Evolutionary conservation across 2,113 vertebrate species (phyloP).

Genomic region (Ceratotherium simum): DNA sequence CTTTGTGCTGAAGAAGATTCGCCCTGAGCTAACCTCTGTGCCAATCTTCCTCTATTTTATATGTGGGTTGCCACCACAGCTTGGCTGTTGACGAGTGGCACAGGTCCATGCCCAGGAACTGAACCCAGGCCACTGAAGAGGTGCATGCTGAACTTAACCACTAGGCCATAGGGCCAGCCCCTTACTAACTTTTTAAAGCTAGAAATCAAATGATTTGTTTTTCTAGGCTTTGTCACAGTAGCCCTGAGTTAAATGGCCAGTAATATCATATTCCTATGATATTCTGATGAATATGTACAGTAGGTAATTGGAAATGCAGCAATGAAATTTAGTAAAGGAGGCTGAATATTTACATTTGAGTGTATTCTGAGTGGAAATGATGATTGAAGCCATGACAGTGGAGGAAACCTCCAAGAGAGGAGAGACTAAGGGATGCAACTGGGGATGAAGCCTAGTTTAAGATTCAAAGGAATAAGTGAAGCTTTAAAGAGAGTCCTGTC

Average conservation of each 20-base stretch:
- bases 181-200: neutral
- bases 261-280: neutral
- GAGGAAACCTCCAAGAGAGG: neutral
- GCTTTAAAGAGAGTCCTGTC: neutral
- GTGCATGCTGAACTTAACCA: too few relatives aligned
- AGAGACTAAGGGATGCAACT: neutral
- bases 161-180: too few relatives aligned
- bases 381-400: neutral
- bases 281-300: neutral
- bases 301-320: neutral
- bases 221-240: neutral
- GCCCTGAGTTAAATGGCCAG: neutral
- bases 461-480: neutral
- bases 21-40: too few relatives aligned
- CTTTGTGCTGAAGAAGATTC: too few relatives aligned
- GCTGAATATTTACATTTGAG: neutral
- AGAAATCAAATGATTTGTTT: neutral
- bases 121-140: too few relatives aligned
- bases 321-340: neutral
- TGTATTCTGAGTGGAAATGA: constrained; percentile 22
- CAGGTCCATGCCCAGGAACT: too few relatives aligned
- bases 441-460: neutral
- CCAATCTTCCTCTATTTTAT: too few relatives aligned
- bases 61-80: too few relatives aligned
- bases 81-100: too few relatives aligned